Base-by-base conservation (phyloP, 1,140 invertebrate species). In the Eumaeus atala region DNA sequence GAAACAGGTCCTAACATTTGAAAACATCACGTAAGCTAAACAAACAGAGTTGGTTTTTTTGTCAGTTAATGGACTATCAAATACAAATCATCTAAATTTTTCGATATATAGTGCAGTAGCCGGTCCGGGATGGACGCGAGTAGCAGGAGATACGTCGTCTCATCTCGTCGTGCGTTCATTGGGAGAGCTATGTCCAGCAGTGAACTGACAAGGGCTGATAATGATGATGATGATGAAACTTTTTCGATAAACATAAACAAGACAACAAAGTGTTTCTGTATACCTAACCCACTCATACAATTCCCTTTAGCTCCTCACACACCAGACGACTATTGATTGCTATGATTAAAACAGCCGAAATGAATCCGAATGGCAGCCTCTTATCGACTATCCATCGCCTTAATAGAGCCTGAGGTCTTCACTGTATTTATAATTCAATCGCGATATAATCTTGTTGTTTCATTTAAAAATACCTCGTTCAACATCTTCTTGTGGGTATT, bases 161-260 rank as follows among this genome's bases (percentile, higher is more conserved):
- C n/a, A n/a, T n/a, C n/a, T n/a, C n/a, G n/a, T n/a, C n/a, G n/a
- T n/a, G n/a, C n/a, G n/a, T n/a, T n/a, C n/a, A n/a, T n/a, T n/a
- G n/a, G n/a, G n/a, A n/a, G n/a, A n/a, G n/a, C n/a, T n/a, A n/a
- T n/a, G n/a, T n/a, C n/a, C n/a, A n/a, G n/a, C n/a, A n/a, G n/a
- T n/a, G n/a, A n/a, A n/a, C n/a, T n/a, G n/a, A n/a, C n/a, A n/a
- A n/a, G n/a, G n/a, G n/a, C n/a, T n/a, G n/a, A n/a, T n/a, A n/a
- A n/a, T n/a, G n/a, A n/a, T n/a, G n/a, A n/a, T n/a, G n/a, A n/a
- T n/a, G n/a, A n/a, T n/a, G n/a, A n/a, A 44, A 44, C 40, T 44
- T 44, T 44, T 16, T 44, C 40, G 17, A 44, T 44, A 44, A 44
- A 16, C 40, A 44, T 44, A 44, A 44, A 44, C 40, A 44, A 16